phyloP scores from a whole-genome alignment of 1,140 invertebrate genomes.

The Drosophila fuyamai region DNA sequence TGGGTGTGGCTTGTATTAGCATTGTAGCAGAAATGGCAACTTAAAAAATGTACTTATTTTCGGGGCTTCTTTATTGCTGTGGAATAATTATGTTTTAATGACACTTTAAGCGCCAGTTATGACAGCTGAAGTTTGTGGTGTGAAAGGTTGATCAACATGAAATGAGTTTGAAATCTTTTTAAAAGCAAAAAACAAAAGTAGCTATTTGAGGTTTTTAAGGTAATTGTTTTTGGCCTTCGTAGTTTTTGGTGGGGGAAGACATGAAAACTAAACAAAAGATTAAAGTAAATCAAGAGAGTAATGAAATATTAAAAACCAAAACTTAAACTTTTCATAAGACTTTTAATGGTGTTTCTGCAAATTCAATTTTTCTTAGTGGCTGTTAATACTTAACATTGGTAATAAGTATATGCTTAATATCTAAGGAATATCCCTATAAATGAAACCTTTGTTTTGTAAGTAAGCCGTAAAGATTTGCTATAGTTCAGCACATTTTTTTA shows the following conservation, averaged over 20 bases:
- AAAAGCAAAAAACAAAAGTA: constrained; percentile 3
- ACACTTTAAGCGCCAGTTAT: constrained; percentile 56
- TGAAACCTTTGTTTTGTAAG: too few species aligned
- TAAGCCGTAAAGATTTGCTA: not conserved
- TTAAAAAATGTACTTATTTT: constrained; percentile 68
- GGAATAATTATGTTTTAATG: constrained; percentile 65
- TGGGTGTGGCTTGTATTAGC: constrained; percentile 38
- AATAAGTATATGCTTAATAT: too few species aligned
- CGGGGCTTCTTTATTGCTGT: constrained; percentile 50
- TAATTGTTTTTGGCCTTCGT: constrained; percentile 27
- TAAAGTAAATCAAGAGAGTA: not conserved
- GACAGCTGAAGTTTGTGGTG: constrained; percentile 17
- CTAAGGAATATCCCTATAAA: too few species aligned
- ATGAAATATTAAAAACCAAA: constrained; percentile 1
- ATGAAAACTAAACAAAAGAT: constrained; percentile 1
- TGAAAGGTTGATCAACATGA: constrained; percentile 53
- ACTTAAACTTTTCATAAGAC: too few species aligned
- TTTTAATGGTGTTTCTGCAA: too few species aligned
- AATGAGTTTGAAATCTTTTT: constrained; percentile 45
- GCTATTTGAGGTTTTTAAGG: constrained; percentile 22
- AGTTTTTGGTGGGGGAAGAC: constrained; percentile 11
- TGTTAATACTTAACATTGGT: not conserved
- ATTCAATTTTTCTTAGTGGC: too few species aligned
- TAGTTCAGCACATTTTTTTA: not conserved
- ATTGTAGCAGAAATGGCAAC: constrained; percentile 42